Conservation (phyloP, 2,113 vertebrate genomes). For the Psephotus haematonotus region DNA sequence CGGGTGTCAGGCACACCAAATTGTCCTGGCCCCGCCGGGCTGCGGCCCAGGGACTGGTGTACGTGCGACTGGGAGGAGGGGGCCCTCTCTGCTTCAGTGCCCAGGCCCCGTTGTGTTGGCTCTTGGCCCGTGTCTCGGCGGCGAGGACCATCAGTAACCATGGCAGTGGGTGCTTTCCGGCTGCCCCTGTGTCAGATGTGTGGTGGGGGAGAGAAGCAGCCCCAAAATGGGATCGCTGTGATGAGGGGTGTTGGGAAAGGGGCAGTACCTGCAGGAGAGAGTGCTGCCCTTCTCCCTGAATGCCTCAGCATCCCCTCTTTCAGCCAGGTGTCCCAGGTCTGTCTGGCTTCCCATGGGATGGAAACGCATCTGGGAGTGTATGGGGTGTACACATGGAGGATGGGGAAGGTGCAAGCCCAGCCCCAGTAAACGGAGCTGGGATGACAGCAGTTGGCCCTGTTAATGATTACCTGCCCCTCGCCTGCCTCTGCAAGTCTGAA, state of each 20-base stretch:
- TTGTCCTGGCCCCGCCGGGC: not conserved
- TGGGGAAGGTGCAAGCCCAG: not conserved
- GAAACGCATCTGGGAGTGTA: not conserved
- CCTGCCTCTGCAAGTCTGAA: not conserved
- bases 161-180: not conserved
- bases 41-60: not conserved
- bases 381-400: not conserved
- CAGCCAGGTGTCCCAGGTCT: rapidly evolving
- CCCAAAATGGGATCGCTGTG: not conserved
- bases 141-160: not conserved
- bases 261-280: not conserved
- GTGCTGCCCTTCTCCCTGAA: not conserved
- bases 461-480: not conserved
- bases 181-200: not conserved
- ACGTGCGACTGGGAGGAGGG: not conserved
- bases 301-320: not conserved
- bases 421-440: not conserved
- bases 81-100: not conserved
- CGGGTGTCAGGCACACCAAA: not conserved
- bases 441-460: not conserved
- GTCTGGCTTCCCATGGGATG: not conserved
- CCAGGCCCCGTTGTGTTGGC: not conserved
- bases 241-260: not conserved
- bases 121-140: not conserved
- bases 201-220: not conserved